phyloP scores from a whole-genome alignment of 2,888 invertebrate species.

The Nomada goodeniana region DNA sequence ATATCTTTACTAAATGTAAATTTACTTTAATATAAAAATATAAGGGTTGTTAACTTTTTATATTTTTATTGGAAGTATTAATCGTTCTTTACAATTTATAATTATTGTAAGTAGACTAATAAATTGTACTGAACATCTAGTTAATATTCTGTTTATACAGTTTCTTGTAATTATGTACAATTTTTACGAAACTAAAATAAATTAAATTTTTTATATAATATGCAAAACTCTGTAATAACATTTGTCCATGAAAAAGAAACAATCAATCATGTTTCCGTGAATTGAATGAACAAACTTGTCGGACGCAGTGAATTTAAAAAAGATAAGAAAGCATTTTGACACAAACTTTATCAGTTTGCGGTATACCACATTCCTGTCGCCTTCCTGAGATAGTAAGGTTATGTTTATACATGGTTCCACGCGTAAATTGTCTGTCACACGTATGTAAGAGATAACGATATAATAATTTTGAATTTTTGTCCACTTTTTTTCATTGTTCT shows the following conservation, averaged over 20 bases:
- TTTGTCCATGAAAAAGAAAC: not conserved
- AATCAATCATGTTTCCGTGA: not conserved
- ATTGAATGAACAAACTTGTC: not conserved
- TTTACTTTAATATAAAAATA: constrained; percentile 21
- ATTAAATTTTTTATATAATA: not conserved
- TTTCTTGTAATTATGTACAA: not conserved
- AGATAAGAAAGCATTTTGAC: constrained; percentile 3
- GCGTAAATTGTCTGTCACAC: constrained; percentile 28
- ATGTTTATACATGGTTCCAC: constrained; percentile 48
- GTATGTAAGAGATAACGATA: constrained; percentile 34
- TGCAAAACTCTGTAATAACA: not conserved
- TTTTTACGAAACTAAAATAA: constrained; percentile 10
- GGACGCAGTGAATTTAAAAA: not conserved
- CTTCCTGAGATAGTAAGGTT: constrained; percentile 38
- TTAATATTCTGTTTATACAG: not conserved
- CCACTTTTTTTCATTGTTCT: not conserved
- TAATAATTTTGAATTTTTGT: constrained; percentile 20
- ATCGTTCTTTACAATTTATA: not conserved
- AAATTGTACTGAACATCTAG: constrained; percentile 1
- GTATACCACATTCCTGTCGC: not conserved
- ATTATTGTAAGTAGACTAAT: not conserved
- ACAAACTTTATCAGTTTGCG: constrained; percentile 16
- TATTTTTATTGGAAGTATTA: constrained; percentile 20
- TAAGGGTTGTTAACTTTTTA: constrained; percentile 6
- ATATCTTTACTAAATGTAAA: constrained; percentile 19